Evolutionary conservation across 2,113 vertebrate genomes (phyloP).

Genomic region (Petaurus breviceps): DNA sequence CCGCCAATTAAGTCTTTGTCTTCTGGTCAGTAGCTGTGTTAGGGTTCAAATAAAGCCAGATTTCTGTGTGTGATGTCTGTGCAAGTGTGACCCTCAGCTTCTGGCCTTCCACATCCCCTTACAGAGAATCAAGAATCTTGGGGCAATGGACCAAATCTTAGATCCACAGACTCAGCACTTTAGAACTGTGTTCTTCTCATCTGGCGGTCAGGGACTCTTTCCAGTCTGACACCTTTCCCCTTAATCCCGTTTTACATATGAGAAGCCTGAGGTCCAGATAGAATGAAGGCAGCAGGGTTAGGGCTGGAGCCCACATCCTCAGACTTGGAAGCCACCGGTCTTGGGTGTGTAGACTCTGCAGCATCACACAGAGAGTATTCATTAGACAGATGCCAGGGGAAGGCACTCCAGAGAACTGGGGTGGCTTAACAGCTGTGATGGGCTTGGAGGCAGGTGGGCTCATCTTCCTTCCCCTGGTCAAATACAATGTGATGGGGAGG

Average conservation of each 20-base stretch:
- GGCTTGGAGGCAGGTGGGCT: no score
- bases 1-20: conserved; percentile 15
- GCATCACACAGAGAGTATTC: not conserved
- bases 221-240: not conserved
- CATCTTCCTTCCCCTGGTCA: no score
- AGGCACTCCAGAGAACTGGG: not conserved
- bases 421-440: no score
- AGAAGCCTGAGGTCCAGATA: not conserved
- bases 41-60: conserved; percentile 73
- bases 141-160: not conserved
- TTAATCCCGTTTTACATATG: not conserved
- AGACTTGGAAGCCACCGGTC: not conserved
- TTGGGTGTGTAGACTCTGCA: not conserved
- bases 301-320: no score
- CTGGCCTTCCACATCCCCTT: not conserved
- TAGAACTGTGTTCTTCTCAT: not conserved
- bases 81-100: not conserved
- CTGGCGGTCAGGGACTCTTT: not conserved
- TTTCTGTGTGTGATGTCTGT: conserved; percentile 32
- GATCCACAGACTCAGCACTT: not conserved
- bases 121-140: not conserved
- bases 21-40: conserved; percentile 63
- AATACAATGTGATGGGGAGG: no score
- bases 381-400: not conserved
- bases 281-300: not conserved